Base-by-base conservation (phyloP, 37 sponge, comb jelly and placozoan species). In the Axinella damicornis region DNA sequence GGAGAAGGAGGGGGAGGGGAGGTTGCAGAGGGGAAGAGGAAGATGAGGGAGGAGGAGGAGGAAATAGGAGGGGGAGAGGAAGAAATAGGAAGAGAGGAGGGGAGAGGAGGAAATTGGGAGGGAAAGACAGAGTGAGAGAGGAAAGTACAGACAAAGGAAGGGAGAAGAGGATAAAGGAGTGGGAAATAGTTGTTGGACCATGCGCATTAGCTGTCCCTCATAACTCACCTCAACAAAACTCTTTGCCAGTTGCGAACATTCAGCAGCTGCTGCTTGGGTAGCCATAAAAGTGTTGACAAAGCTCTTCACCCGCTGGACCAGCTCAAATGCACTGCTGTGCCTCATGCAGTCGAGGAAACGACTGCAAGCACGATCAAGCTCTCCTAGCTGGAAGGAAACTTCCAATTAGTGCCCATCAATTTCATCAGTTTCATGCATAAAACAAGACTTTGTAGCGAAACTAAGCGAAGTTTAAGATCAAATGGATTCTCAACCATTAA, bases 271-370 rank as follows among this genome's bases (percentile, higher is more conserved):
- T 17, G 25, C 65, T 31, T 79, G 81, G 6, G 52, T 67, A 1
- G 53, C 66, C 17, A 67, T 35, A 21, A 74, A 87, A 20, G 38
- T 59, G 19, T 52, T 80, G 39, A 78, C 56, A 62, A 82, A 86
- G n/a, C 55, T 56, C 76, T 91, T 91, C 32, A 91, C 74, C 65
- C 72, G 76, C 72, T 81, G 81, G 32, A 91, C 92, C 25, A 85
- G 79, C 17, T 81, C 78, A 37, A 60, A 91, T 15, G 82, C 66
- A 34, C 80, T 77, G 38, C 35, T 31, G 34, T 91, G 92, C n/a
- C 86, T 69, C 92, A 91, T 91, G 0, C 81, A 57, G 17, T 91
- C 92, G 31, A 86, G 65, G 38, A 91, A 91, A 22, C 62, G 64
- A 18, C 61, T 67, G 53, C 90, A 84, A 12, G 84, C 67, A 2